Conservation (phyloP, 2,797 vertebrate species). For the Poeciliopsis turneri region DNA sequence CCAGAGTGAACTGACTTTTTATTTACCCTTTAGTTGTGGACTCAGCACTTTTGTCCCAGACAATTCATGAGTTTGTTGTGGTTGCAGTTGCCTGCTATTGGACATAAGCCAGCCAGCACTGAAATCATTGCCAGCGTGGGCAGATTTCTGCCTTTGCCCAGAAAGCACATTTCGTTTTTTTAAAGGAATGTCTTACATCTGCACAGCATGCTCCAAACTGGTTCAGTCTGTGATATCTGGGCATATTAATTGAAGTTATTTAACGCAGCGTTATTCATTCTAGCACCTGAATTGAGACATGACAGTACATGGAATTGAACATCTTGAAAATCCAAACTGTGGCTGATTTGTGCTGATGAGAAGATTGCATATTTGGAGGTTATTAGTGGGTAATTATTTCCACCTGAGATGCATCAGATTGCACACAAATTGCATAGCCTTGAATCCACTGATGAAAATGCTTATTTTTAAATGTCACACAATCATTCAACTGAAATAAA, state of each 20-base stretch:
- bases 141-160: constrained; percentile 42
- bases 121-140: constrained; percentile 52
- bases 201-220: constrained; percentile 3
- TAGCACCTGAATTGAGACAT: constrained; percentile 5
- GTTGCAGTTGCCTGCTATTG: constrained; percentile 38
- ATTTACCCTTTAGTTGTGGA: constrained; percentile 29
- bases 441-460: neutral
- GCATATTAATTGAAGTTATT: constrained; percentile 10
- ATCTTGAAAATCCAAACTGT: constrained; percentile 5
- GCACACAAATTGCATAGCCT: neutral
- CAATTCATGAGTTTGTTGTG: constrained; percentile 26
- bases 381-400: constrained; percentile 8
- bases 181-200: constrained; percentile 51
- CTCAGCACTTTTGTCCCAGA: constrained; percentile 35
- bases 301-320: neutral
- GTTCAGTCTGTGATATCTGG: constrained; percentile 10
- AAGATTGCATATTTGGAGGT: constrained; percentile 5
- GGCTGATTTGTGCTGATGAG: constrained; percentile 9
- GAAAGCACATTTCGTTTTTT: constrained; percentile 53
- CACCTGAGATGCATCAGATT: constrained; percentile 4
- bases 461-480: neutral
- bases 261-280: neutral
- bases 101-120: constrained; percentile 38
- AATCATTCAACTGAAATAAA: neutral
- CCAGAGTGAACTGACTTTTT: constrained; percentile 6